Evolutionary conservation across 1,140 invertebrate species (phyloP).

Genomic region (Asbolus verrucosus): DNA sequence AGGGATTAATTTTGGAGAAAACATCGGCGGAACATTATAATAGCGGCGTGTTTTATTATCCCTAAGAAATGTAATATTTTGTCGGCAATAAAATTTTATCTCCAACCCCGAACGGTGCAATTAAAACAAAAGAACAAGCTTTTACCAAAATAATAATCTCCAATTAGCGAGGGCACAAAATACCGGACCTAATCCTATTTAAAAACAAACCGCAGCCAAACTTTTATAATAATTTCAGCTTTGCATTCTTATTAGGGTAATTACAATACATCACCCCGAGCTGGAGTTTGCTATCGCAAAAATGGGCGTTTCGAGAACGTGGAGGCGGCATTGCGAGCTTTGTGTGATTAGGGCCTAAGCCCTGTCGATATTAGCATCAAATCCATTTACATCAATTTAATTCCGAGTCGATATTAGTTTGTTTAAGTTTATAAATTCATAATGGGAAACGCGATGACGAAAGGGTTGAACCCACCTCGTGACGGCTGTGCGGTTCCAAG

Average conservation of each 20-base stretch:
- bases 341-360: neutral
- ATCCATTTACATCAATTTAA: slow-evolving; percentile 53
- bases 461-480: slow-evolving; percentile 47
- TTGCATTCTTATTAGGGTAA: slow-evolving; percentile 60
- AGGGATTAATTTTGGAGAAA: neutral
- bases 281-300: slow-evolving; percentile 22
- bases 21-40: neutral
- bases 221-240: slow-evolving; percentile 60
- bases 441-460: slow-evolving; percentile 42
- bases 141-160: slow-evolving; percentile 58
- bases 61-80: slow-evolving; percentile 29
- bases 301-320: too few relatives aligned
- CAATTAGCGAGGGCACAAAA: slow-evolving; percentile 57
- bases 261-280: slow-evolving; percentile 56
- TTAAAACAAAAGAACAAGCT: slow-evolving; percentile 57
- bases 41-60: slow-evolving; percentile 5
- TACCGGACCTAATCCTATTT: slow-evolving; percentile 58
- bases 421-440: slow-evolving; percentile 50
- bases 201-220: slow-evolving; percentile 58
- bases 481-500: slow-evolving; percentile 38
- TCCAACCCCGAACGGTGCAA: slow-evolving; percentile 46
- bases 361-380: slow-evolving; percentile 36
- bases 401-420: slow-evolving; percentile 51
- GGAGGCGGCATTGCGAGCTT: too few relatives aligned
- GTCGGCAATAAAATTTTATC: slow-evolving; percentile 56